phyloP scores from a whole-genome alignment of 37 sponge, comb jelly and placozoan species.

The Oopsacas minuta region DNA sequence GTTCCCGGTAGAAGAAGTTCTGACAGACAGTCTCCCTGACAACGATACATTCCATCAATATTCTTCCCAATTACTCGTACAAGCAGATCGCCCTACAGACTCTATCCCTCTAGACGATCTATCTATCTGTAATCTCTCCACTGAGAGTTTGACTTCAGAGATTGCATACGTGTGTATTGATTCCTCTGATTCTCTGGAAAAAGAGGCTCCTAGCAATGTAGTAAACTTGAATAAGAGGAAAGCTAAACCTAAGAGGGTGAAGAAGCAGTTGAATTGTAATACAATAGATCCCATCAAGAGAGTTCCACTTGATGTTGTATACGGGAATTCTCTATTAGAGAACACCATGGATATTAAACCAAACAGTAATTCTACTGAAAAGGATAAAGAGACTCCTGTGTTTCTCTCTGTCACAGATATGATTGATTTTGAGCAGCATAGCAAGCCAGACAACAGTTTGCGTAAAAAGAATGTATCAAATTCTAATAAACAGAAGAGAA shows the following conservation, averaged over 20 bases:
- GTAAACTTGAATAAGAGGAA: neutral
- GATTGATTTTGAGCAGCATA: neutral
- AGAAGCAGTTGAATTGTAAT: neutral
- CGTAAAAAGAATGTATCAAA: too few relatives aligned
- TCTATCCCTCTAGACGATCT: neutral
- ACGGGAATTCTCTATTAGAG: neutral
- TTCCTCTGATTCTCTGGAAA: neutral
- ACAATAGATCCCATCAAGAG: neutral
- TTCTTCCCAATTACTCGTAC: neutral
- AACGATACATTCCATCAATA: neutral
- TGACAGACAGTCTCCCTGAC: neutral
- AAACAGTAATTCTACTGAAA: neutral
- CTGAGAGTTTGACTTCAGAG: neutral
- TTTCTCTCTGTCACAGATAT: constrained; percentile 13
- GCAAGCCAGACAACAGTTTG: neutral
- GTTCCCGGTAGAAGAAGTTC: neutral
- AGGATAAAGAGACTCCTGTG: neutral
- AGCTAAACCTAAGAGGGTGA: neutral
- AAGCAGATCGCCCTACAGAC: neutral
- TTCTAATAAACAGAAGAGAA: neutral
- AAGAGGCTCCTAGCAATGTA: neutral
- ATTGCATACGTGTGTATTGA: constrained; percentile 4
- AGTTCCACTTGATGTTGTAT: neutral
- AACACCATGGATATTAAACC: neutral
- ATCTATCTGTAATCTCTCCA: neutral